These are phyloP conservation scores for Digitonthophagus gazella DNA, from an alignment of 2,888 invertebrate species.

Conservation along the genomic window DNA sequence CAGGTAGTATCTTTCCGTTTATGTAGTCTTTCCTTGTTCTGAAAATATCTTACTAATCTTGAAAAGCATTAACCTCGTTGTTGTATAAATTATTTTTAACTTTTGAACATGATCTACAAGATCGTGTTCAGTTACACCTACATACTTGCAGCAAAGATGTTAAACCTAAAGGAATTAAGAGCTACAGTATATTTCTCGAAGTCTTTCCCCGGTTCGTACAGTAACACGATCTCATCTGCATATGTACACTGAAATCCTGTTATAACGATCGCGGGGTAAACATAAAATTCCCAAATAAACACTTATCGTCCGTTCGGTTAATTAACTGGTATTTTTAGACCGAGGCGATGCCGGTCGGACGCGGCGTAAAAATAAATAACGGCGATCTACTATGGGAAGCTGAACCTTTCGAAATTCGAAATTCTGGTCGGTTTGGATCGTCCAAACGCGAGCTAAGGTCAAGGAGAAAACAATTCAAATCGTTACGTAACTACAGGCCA, in stretches of 20 bases:
- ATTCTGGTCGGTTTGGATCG: not conserved
- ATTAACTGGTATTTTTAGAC: not conserved
- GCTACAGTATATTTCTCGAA: too few species aligned
- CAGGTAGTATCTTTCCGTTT: too few species aligned
- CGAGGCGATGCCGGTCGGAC: not conserved
- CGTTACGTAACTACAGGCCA: not conserved
- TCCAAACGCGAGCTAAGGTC: not conserved
- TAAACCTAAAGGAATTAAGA: too few species aligned
- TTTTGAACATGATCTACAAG: too few species aligned
- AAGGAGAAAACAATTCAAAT: not conserved
- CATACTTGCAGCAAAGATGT: too few species aligned
- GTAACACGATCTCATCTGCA: conserved; percentile 9
- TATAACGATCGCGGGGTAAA: conserved; percentile 11
- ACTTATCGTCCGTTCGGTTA: conserved; percentile 12
- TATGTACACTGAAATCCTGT: conserved; percentile 12
- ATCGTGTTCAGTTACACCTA: too few species aligned
- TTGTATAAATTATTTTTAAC: too few species aligned
- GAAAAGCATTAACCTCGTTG: too few species aligned
- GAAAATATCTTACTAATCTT: too few species aligned
- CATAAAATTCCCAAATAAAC: conserved; percentile 16
- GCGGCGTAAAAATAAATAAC: not conserved
- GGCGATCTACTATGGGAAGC: not conserved
- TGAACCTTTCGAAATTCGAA: not conserved
- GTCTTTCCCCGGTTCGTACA: too few species aligned
- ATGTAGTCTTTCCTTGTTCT: too few species aligned